Evolutionary conservation across 2,113 vertebrate species (phyloP).

Genomic region (Laticauda colubrina): DNA sequence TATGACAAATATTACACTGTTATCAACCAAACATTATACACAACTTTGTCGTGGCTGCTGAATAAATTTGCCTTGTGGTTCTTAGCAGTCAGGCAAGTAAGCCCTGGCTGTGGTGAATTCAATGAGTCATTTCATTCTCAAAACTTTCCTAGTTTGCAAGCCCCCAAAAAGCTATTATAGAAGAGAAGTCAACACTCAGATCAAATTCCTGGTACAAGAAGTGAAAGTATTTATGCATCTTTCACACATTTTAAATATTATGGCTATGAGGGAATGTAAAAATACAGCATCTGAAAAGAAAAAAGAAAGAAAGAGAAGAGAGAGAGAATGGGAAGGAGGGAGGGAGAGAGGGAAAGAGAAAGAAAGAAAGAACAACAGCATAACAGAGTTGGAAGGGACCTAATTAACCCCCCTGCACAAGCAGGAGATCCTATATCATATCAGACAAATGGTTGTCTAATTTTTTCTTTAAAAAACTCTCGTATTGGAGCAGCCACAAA

Average conservation of each 20-base stretch:
- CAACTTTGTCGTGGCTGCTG: conserved; percentile 1
- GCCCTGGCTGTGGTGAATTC: conserved; percentile 32
- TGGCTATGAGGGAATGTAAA: neutral
- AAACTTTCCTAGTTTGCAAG: conserved; percentile 52
- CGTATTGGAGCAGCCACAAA: neutral
- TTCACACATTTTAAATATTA: neutral
- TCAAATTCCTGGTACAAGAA: neutral
- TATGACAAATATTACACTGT: conserved; percentile 42
- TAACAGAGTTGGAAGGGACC: neutral
- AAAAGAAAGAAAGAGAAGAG: neutral
- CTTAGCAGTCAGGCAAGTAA: conserved; percentile 47
- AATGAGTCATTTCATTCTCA: conserved; percentile 68
- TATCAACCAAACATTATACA: conserved; percentile 45
- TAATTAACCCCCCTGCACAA: neutral
- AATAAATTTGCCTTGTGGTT: conserved; percentile 57
- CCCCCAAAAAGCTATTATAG: conserved; percentile 37
- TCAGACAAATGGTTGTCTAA: neutral
- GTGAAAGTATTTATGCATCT: neutral
- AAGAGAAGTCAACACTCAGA: neutral
- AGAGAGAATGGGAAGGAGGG: neutral
- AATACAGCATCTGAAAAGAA: neutral
- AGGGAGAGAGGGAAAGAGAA: no score
- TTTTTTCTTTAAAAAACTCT: neutral
- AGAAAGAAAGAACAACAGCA: neutral
- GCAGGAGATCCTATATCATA: neutral